phyloP scores from a whole-genome alignment of 2,797 vertebrate species.

The Sebastes vulpes region DNA sequence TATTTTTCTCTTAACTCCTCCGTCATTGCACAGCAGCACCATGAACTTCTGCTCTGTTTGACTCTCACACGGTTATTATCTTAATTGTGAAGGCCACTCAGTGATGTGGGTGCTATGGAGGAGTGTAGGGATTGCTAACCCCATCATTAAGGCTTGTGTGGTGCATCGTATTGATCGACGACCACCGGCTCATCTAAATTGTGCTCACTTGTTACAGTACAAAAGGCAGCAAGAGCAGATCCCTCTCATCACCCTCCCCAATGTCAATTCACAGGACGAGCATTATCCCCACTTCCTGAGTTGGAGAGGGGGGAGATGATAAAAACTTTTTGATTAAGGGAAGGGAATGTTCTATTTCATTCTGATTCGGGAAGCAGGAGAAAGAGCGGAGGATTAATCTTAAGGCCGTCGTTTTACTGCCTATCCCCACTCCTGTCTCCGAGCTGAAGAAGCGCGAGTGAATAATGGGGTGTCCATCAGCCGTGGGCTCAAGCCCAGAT shows the following conservation, averaged over 20 bases:
- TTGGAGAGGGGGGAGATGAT: constrained; percentile 66
- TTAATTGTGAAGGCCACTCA: constrained; percentile 60
- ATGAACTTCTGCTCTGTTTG: constrained; percentile 46
- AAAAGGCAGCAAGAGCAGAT: constrained; percentile 77
- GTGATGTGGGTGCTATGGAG: constrained; percentile 24
- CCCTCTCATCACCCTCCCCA: constrained; percentile 70
- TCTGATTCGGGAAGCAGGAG: constrained; percentile 79
- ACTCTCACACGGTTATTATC: constrained; percentile 46
- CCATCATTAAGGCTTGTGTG: constrained; percentile 62
- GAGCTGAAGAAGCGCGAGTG: constrained; percentile 81
- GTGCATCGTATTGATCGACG: constrained; percentile 63
- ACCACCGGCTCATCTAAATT: constrained; percentile 67
- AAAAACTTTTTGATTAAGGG: constrained; percentile 88
- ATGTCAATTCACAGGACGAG: constrained; percentile 75
- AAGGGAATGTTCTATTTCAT: constrained; percentile 85
- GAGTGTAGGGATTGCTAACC: constrained; percentile 53
- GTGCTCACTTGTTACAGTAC: constrained; percentile 75
- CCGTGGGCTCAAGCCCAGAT: constrained; percentile 83
- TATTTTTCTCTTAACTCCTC: not conserved
- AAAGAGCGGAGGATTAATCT: constrained; percentile 86
- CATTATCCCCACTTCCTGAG: constrained; percentile 77
- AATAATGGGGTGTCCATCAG: constrained; percentile 89
- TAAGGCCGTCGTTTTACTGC: constrained; percentile 86
- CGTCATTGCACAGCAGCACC: not conserved
- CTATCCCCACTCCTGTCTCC: constrained; percentile 81